Evolutionary conservation across 2,113 vertebrate genomes (phyloP).

Genomic region (Alces alces): DNA sequence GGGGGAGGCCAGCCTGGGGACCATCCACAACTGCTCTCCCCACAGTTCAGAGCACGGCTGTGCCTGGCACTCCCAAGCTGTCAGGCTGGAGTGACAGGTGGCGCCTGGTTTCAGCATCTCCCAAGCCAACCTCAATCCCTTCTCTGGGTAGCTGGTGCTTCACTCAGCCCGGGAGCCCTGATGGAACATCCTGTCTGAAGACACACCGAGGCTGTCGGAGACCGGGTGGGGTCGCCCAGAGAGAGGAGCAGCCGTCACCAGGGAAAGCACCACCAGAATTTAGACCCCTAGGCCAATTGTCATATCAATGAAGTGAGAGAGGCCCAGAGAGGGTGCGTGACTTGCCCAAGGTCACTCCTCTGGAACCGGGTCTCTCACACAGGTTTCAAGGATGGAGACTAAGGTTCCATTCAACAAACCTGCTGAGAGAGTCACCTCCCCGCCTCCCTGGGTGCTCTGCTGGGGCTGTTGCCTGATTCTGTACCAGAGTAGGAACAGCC

Average conservation of each 20-base stretch:
- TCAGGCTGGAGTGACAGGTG: background rate
- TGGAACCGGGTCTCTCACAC: background rate
- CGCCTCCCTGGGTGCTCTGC: background rate
- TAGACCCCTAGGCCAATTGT: background rate
- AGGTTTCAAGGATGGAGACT: background rate
- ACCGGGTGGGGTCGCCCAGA: background rate
- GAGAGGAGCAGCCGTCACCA: background rate
- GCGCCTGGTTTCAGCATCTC: background rate
- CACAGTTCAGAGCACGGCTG: background rate
- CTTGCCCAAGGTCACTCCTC: background rate
- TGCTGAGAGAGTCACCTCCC: background rate
- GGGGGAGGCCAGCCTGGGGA: background rate
- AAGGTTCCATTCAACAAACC: background rate
- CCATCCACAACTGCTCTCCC: background rate
- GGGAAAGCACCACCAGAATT: background rate
- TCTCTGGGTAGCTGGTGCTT: background rate
- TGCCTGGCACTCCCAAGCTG: background rate
- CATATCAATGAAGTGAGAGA: background rate
- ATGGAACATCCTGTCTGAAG: background rate
- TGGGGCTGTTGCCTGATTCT: background rate
- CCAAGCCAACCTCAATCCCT: background rate
- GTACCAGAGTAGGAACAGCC: background rate
- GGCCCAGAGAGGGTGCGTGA: background rate
- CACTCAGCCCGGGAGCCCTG: background rate
- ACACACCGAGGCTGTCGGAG: background rate